Percentiles rank a stretch among this genome's conserved stretches.
These are phyloP conservation scores for Plagodis dolabraria DNA, from an alignment of 2,888 invertebrate genomes.

Conservation along the genomic window DNA sequence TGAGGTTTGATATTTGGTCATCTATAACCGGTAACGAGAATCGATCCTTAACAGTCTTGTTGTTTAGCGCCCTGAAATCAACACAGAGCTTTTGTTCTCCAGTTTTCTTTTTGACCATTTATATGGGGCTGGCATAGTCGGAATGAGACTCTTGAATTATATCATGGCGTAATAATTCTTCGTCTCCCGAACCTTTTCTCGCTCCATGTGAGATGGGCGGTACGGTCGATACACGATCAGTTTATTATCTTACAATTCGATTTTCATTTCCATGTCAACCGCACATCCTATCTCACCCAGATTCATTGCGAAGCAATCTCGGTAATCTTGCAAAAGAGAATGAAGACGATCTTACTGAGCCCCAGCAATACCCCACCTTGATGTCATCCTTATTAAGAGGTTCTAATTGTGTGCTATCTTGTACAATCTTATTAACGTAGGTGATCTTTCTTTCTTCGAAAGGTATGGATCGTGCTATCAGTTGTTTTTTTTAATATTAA, in stretches of 20 bases:
- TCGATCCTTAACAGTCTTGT: conserved; percentile 19
- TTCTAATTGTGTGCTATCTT: neutral
- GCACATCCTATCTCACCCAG: neutral
- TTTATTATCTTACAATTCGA: neutral
- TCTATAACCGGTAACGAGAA: conserved; percentile 38
- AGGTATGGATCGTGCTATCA: too few relatives aligned
- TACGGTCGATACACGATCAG: neutral
- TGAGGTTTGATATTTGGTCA: conserved; percentile 37
- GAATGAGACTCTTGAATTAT: neutral
- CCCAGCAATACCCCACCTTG: too few relatives aligned
- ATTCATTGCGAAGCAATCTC: neutral
- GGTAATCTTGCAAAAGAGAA: neutral
- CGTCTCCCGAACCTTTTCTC: neutral
- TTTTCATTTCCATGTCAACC: neutral
- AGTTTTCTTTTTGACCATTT: neutral
- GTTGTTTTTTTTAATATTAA: neutral
- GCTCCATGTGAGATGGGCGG: neutral
- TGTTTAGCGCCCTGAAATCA: neutral
- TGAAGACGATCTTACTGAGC: too few relatives aligned
- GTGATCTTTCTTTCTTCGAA: too few relatives aligned
- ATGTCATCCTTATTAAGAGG: too few relatives aligned
- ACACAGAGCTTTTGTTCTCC: neutral
- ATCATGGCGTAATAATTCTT: neutral
- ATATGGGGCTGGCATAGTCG: neutral
- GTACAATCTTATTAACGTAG: neutral